These are phyloP conservation scores for Carcina quercana DNA, from an alignment of 2,888 invertebrate species.

Conservation along the genomic window DNA sequence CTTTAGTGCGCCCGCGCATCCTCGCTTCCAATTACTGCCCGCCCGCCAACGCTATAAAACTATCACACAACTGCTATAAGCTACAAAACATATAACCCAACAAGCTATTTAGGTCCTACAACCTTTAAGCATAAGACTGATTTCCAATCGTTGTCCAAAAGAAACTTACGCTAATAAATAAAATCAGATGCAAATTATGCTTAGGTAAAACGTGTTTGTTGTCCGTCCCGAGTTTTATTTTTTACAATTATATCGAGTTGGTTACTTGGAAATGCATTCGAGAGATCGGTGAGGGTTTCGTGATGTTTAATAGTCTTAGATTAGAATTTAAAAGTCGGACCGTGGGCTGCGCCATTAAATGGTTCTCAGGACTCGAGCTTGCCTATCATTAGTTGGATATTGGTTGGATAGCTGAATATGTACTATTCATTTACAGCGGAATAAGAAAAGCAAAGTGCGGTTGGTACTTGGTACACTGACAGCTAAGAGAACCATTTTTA, in stretches of 20 bases:
- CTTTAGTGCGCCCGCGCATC: constrained; percentile 72
- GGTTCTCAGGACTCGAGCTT: constrained; percentile 39
- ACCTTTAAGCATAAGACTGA: constrained; percentile 15
- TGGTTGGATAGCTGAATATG: too few species aligned
- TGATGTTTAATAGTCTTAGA: constrained; percentile 70
- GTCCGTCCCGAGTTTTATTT: constrained; percentile 67
- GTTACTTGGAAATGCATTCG: constrained; percentile 73
- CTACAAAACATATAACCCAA: constrained; percentile 46
- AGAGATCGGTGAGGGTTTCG: constrained; percentile 62
- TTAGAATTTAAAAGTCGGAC: constrained; percentile 68
- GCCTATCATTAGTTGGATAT: too few species aligned
- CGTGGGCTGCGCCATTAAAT: constrained; percentile 51
- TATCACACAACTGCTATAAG: too few species aligned
- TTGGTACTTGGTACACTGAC: too few species aligned
- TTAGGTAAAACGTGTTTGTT: constrained; percentile 72
- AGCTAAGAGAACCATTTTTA: too few species aligned
- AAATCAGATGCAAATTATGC: constrained; percentile 63
- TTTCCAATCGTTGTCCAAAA: constrained; percentile 7
- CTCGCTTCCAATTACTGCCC: constrained; percentile 70
- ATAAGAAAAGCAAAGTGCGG: too few species aligned
- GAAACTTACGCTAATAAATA: constrained; percentile 13
- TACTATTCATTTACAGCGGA: too few species aligned
- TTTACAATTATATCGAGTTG: constrained; percentile 69
- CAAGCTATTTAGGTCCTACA: too few species aligned
- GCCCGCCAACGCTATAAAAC: constrained; percentile 70